Evolutionary conservation across 1,140 invertebrate genomes (phyloP), one percentile per base, ranked within the genome.

Genomic region (Grapholita molesta): DNA sequence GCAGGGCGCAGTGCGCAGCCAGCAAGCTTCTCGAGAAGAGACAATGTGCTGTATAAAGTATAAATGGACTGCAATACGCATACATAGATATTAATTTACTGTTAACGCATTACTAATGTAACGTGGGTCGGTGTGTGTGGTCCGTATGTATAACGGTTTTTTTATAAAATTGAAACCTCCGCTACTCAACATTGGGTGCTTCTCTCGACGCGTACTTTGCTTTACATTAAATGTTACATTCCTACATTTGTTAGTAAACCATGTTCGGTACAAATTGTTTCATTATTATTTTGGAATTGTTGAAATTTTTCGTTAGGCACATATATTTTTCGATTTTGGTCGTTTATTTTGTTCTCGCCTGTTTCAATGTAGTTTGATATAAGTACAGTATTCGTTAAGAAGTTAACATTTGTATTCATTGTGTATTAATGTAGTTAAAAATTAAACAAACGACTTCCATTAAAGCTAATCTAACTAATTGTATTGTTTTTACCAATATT

Each of bases 261-360:
- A n/a, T 18, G 42, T 74, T 74, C 64, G 38, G 70, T 74, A 74
- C 75, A 70, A 70, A 72, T 69, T 77, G 67, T 70, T 69, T 71
- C 65, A 52, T 68, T 35, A 12, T 42, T 64, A n/a, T 21, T 68
- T 80, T 84, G 80, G 82, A 85, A 86, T 89, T 89, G 86, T 88
- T 90, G n/a, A 66, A 81, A 86, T 78, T 78, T 78, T 82, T 67
- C 80, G 71, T 83, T 82, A 82, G 64, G 76, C 81, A 88, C 81
- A 89, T 85, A 88, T 90, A 90, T 90, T 90, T 90, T 90, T 90
- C 78, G 88, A 90, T 87, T 86, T n/a, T 83, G 84, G 86, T 84
- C 84, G 76, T 77, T 86, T 85, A 79, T 82, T 75, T 84, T 81
- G 78, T 86, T 82, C 72, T 72, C 75, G 69, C 67, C 83, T 89